Base-by-base conservation (phyloP, 1,140 invertebrate species). In the Ceratosolen fusciceps region DNA sequence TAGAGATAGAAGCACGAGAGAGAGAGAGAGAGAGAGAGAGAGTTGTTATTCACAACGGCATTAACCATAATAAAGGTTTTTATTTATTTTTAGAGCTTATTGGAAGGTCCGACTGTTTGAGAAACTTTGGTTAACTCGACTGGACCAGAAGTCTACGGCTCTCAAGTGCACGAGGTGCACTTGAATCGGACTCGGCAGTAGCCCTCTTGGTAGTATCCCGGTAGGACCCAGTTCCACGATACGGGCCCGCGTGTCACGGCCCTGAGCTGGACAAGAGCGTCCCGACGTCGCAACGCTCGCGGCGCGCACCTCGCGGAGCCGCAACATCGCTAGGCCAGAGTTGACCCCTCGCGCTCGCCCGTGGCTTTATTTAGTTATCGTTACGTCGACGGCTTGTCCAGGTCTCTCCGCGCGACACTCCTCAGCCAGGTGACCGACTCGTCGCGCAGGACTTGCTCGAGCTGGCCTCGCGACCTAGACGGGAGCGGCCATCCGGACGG, bases 231-330 rank as follows among this genome's bases (percentile, higher is more conserved):
- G 39, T 43, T 7, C 5, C 39, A 12, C 12, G 39, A 2, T 8
- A 19, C 58, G 2, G 62, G 34, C 21, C 26, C 34, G 62, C 34
- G 29, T 67, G 34, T 5, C 19, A 67, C 29, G 14, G n/a, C 24
- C n/a, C n/a, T 3, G 12, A 52, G 39, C 39, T 24, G 9, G n/a
- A 21, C 54, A 58, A 34, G 56, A 19, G 10, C 49, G 49, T 52
- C 49, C 54, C 34, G 60, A 39, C 83, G 75, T 77, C 77, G 81
- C 79, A 84, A 85, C 74, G 43, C 60, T 14, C 21, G 39, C 73
- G n/a, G 39, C 73, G n/a, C 37, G 73, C n/a, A 21, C 47, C 24
- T 49, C 10, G 26, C 26, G 29, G 5, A 8, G 21, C 16, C 39
- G 39, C 39, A 49, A 29, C n/a, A 58, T 10, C 58, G 52, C 39